These are phyloP conservation scores for Schizopygopsis malacanthus DNA, from an alignment of 2,797 vertebrate species.

Conservation along the genomic window DNA sequence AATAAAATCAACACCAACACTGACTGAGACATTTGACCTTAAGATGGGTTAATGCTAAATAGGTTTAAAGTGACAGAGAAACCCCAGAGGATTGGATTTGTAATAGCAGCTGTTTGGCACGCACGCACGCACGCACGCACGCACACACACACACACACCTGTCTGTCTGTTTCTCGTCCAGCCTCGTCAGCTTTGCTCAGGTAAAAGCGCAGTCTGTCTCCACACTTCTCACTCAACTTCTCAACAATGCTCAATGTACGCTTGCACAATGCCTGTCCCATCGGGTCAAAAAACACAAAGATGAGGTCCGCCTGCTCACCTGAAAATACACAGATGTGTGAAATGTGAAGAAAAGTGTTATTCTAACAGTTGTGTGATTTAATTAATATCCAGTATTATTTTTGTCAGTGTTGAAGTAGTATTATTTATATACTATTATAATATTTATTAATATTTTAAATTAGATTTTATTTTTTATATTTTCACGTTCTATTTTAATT, in stretches of 20 bases:
- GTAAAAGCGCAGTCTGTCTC: constrained; percentile 81
- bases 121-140: neutral
- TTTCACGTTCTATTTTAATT: neutral
- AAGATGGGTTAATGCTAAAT: neutral
- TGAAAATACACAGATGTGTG: constrained; percentile 52
- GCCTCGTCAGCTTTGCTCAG: constrained; percentile 84
- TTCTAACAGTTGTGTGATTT: neutral
- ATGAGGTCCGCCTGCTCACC: constrained; percentile 82
- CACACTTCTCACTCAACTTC: constrained; percentile 79
- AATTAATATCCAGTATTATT: neutral
- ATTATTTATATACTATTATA: neutral
- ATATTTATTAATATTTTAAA: neutral
- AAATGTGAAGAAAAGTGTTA: neutral
- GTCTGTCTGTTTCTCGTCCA: constrained; percentile 81
- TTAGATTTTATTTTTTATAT: neutral
- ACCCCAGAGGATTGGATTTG: neutral
- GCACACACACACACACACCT: constrained; percentile 69
- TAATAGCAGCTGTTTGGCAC: neutral
- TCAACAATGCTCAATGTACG: constrained; percentile 84
- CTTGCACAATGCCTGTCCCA: constrained; percentile 86
- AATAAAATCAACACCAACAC: neutral
- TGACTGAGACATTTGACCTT: neutral
- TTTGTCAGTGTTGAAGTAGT: neutral
- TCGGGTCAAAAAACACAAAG: constrained; percentile 85
- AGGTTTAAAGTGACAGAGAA: neutral